Evolutionary conservation across 2,888 invertebrate genomes (phyloP), one percentile per base, ranked within the genome.

Genomic region (Ctenicera cuprea): DNA sequence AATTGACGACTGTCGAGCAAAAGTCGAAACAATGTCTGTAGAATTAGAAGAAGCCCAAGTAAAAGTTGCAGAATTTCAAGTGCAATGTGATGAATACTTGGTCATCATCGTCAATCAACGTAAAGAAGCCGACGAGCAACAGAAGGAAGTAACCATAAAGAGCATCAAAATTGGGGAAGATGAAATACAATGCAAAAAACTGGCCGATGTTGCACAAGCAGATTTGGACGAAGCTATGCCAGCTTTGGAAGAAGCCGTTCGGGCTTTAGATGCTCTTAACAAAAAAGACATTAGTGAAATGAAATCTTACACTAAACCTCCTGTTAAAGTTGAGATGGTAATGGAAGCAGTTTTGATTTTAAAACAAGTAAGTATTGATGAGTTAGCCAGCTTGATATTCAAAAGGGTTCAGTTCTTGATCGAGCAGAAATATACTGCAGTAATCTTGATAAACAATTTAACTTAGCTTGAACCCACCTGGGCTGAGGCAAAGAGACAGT

Each of bases 231-330:
- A 93, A 77, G 97, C 95, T 1, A 92, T 97, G 91, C 97, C 97
- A 0, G 95, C 96, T 12, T 87, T 97, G 0, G 93, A 96, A 41
- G 96, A 95, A 81, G 97, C 97, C 26, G 91, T 95, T 1, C 90
- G 89, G 41, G 95, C 95, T 0, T 86, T 96, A 62, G 94, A 95
- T 82, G 90, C 95, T 0, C 85, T 96, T 16, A 95, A 94, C 83
- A 96, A 95, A 86, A 95, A 94, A 83, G 95, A 96, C 83, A 92
- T 97, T 69, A 93, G 94, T 45, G 97, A 97, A 89, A 94, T 97
- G 73, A 96, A 95, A 85, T 96, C 96, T 0, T 97, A 97, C 85
- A 93, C 94, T 0, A 92, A 94, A 73, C 97, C 97, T 0, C 97
- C 97, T 1, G 89, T 91, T 70, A 94, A 95, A 85, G 96, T 97